phyloP scores from a whole-genome alignment of 2,797 vertebrate species.

The Sebastes taczanowskii region DNA sequence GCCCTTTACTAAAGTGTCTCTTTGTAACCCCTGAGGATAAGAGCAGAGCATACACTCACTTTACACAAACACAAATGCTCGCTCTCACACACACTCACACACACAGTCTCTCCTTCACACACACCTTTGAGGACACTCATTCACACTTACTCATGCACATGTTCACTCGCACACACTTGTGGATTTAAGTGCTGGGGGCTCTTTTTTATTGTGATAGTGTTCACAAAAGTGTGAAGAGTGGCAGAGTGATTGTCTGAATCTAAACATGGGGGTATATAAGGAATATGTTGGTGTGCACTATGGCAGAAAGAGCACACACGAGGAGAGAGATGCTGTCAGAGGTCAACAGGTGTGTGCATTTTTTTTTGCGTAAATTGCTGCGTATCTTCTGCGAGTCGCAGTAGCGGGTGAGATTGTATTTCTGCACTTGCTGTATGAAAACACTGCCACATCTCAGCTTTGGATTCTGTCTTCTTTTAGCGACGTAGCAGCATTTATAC shows the following conservation, averaged over 20 bases:
- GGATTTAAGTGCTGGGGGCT: slow-evolving; percentile 55
- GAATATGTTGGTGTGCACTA: slow-evolving; percentile 57
- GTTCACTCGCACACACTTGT: slow-evolving; percentile 41
- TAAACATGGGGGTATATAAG: slow-evolving; percentile 49
- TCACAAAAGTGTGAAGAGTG: slow-evolving; percentile 73
- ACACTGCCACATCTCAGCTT: not conserved
- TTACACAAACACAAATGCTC: slow-evolving; percentile 35
- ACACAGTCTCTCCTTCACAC: slow-evolving; percentile 13
- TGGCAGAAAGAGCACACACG: slow-evolving; percentile 54
- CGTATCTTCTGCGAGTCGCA: not conserved
- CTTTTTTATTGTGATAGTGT: slow-evolving; percentile 77
- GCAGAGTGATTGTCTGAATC: slow-evolving; percentile 52
- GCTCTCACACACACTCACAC: slow-evolving; percentile 20
- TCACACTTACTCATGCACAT: slow-evolving; percentile 49
- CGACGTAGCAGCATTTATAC: too few species aligned
- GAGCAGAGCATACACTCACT: slow-evolving; percentile 63
- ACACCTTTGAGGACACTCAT: slow-evolving; percentile 56
- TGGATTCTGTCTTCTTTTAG: not conserved
- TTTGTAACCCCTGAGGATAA: slow-evolving; percentile 71
- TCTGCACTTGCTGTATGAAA: not conserved
- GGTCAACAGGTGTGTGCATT: slow-evolving; percentile 47
- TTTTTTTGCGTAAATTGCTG: not conserved
- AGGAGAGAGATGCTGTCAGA: slow-evolving; percentile 14
- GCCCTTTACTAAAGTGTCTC: slow-evolving; percentile 77
- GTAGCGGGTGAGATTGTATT: not conserved